Percentiles rank a stretch among this genome's conserved stretches.
These are phyloP conservation scores for Chloropsis hardwickii DNA, from an alignment of 2,113 vertebrate species.

Conservation along the genomic window DNA sequence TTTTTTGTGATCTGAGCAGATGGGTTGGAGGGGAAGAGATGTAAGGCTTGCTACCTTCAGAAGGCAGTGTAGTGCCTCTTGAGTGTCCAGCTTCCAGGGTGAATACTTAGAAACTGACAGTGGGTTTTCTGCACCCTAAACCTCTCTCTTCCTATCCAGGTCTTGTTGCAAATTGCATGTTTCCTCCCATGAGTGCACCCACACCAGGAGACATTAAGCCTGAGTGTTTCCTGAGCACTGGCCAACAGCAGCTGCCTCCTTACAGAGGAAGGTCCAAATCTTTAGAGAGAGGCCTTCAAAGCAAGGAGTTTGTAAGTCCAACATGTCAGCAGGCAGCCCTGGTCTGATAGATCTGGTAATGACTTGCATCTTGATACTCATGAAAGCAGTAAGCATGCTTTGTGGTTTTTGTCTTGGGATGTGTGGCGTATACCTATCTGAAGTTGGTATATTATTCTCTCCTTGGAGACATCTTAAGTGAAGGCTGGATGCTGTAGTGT, in stretches of 20 bases:
- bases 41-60: neutral
- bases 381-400: neutral
- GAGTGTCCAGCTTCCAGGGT: neutral
- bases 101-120: neutral
- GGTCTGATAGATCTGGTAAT: neutral
- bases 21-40: neutral
- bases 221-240: neutral
- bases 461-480: neutral
- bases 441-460: neutral
- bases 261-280: slow-evolving; percentile 22
- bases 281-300: slow-evolving; percentile 6
- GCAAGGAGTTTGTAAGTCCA: neutral
- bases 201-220: neutral
- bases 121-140: neutral
- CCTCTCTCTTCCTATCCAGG: neutral
- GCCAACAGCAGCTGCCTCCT: neutral
- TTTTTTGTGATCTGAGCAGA: neutral
- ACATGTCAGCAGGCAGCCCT: neutral
- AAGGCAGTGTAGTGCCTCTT: neutral
- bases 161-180: neutral
- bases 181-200: neutral
- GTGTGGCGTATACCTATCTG: neutral
- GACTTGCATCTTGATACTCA: neutral
- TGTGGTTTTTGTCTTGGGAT: neutral
- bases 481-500: neutral